These are phyloP conservation scores for Ceratosolen fusciceps DNA, from an alignment of 1,140 invertebrate genomes.

Conservation along the genomic window DNA sequence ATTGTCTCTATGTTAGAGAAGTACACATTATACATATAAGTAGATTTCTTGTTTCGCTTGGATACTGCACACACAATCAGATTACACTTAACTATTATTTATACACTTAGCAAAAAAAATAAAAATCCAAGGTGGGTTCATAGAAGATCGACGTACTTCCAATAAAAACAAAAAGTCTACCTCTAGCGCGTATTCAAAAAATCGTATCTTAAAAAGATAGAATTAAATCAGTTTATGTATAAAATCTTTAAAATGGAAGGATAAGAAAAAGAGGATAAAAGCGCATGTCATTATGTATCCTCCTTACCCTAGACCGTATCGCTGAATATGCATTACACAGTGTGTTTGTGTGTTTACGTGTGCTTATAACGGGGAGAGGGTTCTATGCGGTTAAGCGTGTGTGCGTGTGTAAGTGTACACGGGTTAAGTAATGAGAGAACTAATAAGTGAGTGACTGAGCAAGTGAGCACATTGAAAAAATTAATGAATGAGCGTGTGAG, in stretches of 20 bases:
- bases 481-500: conserved; percentile 11
- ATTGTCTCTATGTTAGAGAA: conserved; percentile 65
- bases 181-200: conserved; percentile 53
- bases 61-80: conserved; percentile 63
- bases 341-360: neutral
- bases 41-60: conserved; percentile 60
- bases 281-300: conserved; percentile 7
- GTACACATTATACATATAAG: conserved; percentile 69
- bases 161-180: conserved; percentile 49
- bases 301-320: conserved; percentile 9
- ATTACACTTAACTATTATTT: conserved; percentile 61
- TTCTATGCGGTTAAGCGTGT: neutral
- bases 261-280: neutral
- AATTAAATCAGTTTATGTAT: conserved; percentile 36
- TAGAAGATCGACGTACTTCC: conserved; percentile 53
- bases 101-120: conserved; percentile 63
- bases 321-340: neutral
- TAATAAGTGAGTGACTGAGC: neutral
- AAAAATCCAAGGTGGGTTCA: conserved; percentile 53
- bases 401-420: neutral
- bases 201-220: conserved; percentile 50
- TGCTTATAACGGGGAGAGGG: neutral
- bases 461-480: conserved; percentile 1
- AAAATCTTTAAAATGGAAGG: conserved; percentile 48
- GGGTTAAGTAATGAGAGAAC: neutral